These are phyloP conservation scores for Sipha flava DNA, from an alignment of 1,140 invertebrate genomes.

Conservation along the genomic window DNA sequence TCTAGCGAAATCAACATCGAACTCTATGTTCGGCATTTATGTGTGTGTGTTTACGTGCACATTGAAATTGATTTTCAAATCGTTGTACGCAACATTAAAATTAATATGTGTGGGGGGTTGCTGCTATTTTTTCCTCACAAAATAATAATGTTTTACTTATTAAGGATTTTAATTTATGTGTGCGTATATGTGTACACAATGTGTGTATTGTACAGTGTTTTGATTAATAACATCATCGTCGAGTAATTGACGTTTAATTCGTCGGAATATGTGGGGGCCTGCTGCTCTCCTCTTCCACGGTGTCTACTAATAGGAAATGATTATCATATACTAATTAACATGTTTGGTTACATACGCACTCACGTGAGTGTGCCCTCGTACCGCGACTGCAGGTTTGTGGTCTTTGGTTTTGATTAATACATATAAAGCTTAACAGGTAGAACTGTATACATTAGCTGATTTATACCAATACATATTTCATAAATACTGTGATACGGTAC, in stretches of 20 bases:
- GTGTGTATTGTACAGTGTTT: neutral
- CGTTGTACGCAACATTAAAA: neutral
- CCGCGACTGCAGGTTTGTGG: neutral
- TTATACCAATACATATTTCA: too few relatives aligned
- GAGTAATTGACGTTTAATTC: constrained; percentile 11
- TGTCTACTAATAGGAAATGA: neutral
- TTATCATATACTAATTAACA: constrained; percentile 28
- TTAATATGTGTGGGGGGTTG: neutral
- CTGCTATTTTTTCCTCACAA: neutral
- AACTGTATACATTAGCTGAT: neutral
- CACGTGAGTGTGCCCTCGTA: too few relatives aligned
- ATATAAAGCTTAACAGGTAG: neutral
- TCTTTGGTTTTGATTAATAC: neutral
- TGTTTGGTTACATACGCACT: neutral
- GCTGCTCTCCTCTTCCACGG: too few relatives aligned
- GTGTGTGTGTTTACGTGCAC: neutral
- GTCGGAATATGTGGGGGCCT: neutral
- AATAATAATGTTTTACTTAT: neutral
- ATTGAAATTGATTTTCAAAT: neutral
- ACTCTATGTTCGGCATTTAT: neutral
- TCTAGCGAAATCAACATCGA: neutral
- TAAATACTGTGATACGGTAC: too few relatives aligned
- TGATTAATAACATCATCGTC: neutral
- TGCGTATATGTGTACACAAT: neutral
- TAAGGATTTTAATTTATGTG: neutral